phyloP scores from a whole-genome alignment of 2,888 invertebrate species.

The Melanotus villosus region DNA sequence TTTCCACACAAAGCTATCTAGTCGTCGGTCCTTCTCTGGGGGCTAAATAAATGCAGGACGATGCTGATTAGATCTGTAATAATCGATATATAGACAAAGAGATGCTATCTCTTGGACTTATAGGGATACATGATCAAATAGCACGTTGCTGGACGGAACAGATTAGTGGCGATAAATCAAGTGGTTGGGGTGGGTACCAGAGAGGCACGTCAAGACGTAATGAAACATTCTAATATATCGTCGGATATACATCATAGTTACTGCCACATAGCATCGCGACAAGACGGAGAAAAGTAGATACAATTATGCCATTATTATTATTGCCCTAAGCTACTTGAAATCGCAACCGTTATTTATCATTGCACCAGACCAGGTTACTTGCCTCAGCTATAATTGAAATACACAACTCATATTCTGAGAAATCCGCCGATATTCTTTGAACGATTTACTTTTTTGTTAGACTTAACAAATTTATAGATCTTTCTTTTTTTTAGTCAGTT shows the following conservation, averaged over 20 bases:
- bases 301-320: not conserved
- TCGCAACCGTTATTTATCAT: not conserved
- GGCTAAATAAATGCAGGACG: slow-evolving; percentile 22
- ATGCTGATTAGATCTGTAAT: slow-evolving; percentile 25
- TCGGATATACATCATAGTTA: slow-evolving; percentile 41
- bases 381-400: no score
- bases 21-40: slow-evolving; percentile 13
- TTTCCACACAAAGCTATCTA: slow-evolving; percentile 32
- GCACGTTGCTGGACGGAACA: slow-evolving; percentile 37
- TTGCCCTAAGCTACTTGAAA: not conserved
- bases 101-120: slow-evolving; percentile 31
- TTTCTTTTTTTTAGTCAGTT: no score
- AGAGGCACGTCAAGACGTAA: slow-evolving; percentile 44
- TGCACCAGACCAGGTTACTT: no score
- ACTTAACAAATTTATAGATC: no score
- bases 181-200: slow-evolving; percentile 20
- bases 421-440: no score
- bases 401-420: no score
- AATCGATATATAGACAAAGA: slow-evolving; percentile 25
- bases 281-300: not conserved
- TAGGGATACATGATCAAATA: slow-evolving; percentile 31
- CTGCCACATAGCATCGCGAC: slow-evolving; percentile 5
- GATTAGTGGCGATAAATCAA: slow-evolving; percentile 48
- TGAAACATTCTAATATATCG: slow-evolving; percentile 47
- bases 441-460: no score